Evolutionary conservation across 2,888 invertebrate genomes (phyloP), one percentile per base, ranked within the genome.

Genomic region (Rapana venosa): DNA sequence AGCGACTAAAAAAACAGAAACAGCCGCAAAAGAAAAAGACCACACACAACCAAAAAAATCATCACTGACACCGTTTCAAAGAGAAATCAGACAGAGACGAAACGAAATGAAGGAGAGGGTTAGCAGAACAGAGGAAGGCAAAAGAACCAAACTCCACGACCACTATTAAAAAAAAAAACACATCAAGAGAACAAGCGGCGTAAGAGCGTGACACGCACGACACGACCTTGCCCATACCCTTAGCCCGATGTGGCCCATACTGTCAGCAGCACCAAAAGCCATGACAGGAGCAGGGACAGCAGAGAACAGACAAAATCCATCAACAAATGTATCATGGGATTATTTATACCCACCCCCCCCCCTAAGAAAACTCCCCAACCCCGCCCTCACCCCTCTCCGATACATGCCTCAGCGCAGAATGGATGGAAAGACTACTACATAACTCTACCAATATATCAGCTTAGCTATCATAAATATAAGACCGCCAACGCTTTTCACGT

Each of bases 161-260:
- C 56, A 47, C 30, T 26, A 4, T 66, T 17, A 86, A 32, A 66
- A 26, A 86, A 4, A 86, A 8, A n/a, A 85, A 58, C 15, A 17
- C 8, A 85, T 11, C 30, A 32, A n/a, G 32, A 6, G 85, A 30
- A 58, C 13, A 11, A n/a, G n/a, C 22, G 32, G 85, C 30, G 8
- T 22, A 85, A 22, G 35, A 83, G 36, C 20, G 26, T 47, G 47
- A 35, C 83, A 83, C 6, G 15, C 77, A 77, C 32, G 30, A 32
- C 32, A 4, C 35, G 58, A 30, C 26, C n/a, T 81, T 84, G 83
- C 83, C 85, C 85, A 77, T 88, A 90, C 90, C 91, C 89, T 91
- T 91, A 91, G 89, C 91, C 90, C 70, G 88, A 77, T n/a, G 91
- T 91, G 26, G 88, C 91, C 91, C 91, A 91, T 22, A 91, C 91